Conservation (phyloP, 2,888 invertebrate genomes). For the Holacanthella duospinosa region DNA sequence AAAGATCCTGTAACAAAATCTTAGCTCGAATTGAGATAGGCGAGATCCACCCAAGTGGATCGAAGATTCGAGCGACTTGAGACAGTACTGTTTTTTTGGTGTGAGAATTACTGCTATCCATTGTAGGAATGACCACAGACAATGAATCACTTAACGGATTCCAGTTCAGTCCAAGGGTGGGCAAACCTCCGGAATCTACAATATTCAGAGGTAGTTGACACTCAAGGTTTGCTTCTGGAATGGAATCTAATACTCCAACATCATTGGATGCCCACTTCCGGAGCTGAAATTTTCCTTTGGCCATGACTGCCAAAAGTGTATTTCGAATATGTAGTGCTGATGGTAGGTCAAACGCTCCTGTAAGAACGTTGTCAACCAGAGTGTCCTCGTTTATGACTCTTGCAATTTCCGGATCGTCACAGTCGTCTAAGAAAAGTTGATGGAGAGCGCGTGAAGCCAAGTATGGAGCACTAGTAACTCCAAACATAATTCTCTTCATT, state of each 20-base stretch:
- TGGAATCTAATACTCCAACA: constrained; percentile 7
- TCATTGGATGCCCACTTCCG: constrained; percentile 19
- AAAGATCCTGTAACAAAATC: constrained; percentile 33
- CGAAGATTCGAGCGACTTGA: constrained; percentile 34
- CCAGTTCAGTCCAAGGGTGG: constrained; percentile 18
- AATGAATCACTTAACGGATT: constrained; percentile 10
- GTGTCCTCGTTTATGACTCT: background rate
- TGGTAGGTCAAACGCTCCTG: background rate
- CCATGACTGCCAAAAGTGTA: background rate
- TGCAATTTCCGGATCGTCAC: background rate
- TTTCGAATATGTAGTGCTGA: background rate
- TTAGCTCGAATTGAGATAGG: constrained; percentile 35
- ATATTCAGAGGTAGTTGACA: background rate
- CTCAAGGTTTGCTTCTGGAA: constrained; percentile 13
- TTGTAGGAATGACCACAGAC: too few species aligned
- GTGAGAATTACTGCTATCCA: background rate
- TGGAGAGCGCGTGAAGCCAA: background rate
- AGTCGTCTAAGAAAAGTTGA: background rate
- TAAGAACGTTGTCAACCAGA: background rate
- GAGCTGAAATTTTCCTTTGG: constrained; percentile 8
- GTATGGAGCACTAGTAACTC: background rate
- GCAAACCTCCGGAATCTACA: constrained; percentile 8
- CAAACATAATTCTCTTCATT: background rate
- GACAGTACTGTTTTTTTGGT: constrained; percentile 22
- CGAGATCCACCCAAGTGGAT: constrained; percentile 35